Evolutionary conservation across 2,113 vertebrate genomes (phyloP), one percentile per base, ranked within the genome.

Genomic region (Megaceryle torquata): DNA sequence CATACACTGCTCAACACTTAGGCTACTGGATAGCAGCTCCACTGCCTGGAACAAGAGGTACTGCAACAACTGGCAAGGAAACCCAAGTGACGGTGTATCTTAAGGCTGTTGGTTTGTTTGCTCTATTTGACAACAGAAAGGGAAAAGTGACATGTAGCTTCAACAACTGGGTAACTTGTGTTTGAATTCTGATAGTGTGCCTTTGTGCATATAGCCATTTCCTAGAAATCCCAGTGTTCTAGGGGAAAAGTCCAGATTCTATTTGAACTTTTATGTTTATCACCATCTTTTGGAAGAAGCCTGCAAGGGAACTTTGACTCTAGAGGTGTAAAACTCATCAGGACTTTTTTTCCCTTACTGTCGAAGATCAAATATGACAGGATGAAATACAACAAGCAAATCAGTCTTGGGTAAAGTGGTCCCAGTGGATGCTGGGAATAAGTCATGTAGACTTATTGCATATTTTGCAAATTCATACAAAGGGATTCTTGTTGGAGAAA

Each of bases 21-120:
- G 99, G 99, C 26, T 98, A 98, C 96, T 99, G 99, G 99, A 98
- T 99, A 46, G 99, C 99, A 53, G 99, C 99, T 76, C 98, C 98
- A 7, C 93, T 98, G 87, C 98, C 98, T 82, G 98, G 98, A 56
- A 91, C 97, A 2, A 97, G 96, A 99, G 98, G 99, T 99, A 98
- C n/a, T 79, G 43, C 68, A 72, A 8, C 48, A 51, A 19, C 60
- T 56, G 48, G 29, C 33, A 51, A 41, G 65, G 50, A 65, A 60
- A 61, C 22, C 22, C 6, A n/a, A 2, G 2, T 43, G 39, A 57
- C 21, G 14, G 6, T 5, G 20, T 48, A 33, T 65, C n/a, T 3
- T n/a, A 28, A 29, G 11, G 25, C 48, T 81, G 44, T 37, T 26
- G 22, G n/a, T 41, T 50, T 37, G 50, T 43, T 35, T 37, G 37